Conservation (phyloP, 2,888 invertebrate genomes). For the Drosophila monieri region DNA sequence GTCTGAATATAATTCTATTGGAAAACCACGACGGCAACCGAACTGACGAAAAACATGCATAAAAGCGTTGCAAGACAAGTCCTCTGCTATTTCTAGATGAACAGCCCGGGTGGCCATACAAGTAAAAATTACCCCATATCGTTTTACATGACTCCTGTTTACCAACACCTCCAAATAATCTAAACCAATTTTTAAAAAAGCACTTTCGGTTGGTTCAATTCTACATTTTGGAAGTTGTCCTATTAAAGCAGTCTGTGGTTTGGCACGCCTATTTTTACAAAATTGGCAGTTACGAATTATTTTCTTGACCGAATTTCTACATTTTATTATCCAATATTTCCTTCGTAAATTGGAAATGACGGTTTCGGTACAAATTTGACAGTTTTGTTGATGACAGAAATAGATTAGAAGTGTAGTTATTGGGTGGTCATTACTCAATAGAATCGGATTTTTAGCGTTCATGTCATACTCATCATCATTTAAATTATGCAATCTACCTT, state of each 20-base stretch:
- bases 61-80: background rate
- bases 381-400: background rate
- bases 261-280: no score
- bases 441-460: background rate
- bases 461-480: background rate
- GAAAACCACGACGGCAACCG: background rate
- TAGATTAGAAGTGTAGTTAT: background rate
- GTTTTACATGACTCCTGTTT: no score
- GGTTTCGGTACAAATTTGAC: background rate
- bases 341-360: constrained; percentile 2
- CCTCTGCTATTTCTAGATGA: no score
- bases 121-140: no score
- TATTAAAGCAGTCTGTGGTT: no score
- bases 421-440: background rate
- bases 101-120: no score
- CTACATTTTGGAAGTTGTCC: no score
- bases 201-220: no score
- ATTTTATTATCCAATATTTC: constrained; percentile 3
- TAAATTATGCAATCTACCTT: background rate
- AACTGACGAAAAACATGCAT: background rate
- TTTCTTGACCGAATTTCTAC: constrained; percentile 8
- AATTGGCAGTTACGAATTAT: constrained; percentile 11
- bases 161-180: no score
- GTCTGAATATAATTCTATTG: background rate
- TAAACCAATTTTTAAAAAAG: no score